A percentile compares a stretch with the other conserved stretches of the same genome.
Evolutionary conservation across 1,140 invertebrate genomes (phyloP).

Genomic region (Scaptomyza hsui): DNA sequence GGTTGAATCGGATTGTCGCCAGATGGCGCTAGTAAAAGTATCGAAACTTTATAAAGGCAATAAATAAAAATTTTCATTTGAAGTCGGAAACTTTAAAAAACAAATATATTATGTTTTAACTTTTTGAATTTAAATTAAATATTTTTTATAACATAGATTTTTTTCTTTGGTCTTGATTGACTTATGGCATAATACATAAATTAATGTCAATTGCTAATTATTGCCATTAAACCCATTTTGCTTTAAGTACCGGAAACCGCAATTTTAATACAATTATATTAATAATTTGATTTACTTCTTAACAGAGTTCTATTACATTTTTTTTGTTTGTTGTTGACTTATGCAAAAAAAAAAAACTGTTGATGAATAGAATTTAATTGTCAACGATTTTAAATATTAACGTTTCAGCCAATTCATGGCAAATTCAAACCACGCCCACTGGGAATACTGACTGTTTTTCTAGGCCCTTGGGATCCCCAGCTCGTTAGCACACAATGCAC

Average conservation of each 20-base stretch:
- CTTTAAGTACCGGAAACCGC: conserved; percentile 31
- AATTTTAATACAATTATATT: conserved; percentile 40
- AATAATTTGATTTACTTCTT: conserved; percentile 30
- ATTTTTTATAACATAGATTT: no score
- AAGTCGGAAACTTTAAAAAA: no score
- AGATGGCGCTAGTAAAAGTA: conserved; percentile 8
- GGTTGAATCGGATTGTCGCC: conserved; percentile 8
- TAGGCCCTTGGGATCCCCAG: background rate
- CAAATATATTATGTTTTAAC: no score
- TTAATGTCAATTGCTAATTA: conserved; percentile 29
- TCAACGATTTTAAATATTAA: conserved; percentile 69
- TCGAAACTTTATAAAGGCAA: background rate
- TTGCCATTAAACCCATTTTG: conserved; percentile 10
- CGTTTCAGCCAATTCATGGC: conserved; percentile 28
- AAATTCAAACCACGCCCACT: conserved; percentile 7
- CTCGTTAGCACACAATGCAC: conserved; percentile 41
- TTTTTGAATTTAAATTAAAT: no score
- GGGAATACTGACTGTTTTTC: background rate
- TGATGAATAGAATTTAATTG: conserved; percentile 63
- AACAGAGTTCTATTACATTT: background rate
- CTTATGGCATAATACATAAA: no score
- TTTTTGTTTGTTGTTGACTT: background rate
- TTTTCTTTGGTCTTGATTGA: no score
- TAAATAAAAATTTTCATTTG: no score
- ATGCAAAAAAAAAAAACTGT: conserved; percentile 35